Base-by-base conservation (phyloP, 2,888 invertebrate species). In the Drosophila quinaria region DNA sequence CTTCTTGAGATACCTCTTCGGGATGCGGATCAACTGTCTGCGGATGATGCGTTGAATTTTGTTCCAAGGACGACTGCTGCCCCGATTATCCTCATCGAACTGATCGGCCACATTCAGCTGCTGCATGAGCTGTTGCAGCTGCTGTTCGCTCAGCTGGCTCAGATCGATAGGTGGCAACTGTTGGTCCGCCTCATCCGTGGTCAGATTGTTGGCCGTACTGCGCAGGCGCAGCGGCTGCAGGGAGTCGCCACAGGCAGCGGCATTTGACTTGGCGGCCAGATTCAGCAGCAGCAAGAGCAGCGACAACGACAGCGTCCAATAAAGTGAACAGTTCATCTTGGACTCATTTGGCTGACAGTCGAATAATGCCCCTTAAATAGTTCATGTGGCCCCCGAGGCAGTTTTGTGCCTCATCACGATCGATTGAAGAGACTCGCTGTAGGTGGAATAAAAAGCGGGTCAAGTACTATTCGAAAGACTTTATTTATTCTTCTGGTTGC, bases 11-110 rank as follows among this genome's bases (percentile, higher is more conserved):
- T 89, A 89, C 1, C 85, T 70, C 19, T 74, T 81, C 31, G 89
- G 87, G n/a, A 84, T 63, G 35, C 81, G 78, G 10, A 87, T 65
- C 60, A 89, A 25, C 39, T 89, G 90, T 1, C 90, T 78, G 0
- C 73, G 69, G 1, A 89, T 72, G 29, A 90, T 79, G 15, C 89
- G 81, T 47, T 87, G 83, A 17, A 90, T 65, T 47, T 66, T 75
- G 29, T 76, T 81, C 90, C 90, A 89, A 11, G 87, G 89, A 0
- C 87, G 77, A 35, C 76, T 77, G 55, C 66, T 75, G 15, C 85
- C 87, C 0, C 89, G 74, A 60, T 75, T 41, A 17, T 82, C 81
- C 9, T 81, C 76, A 0, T 65, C 74, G 6, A 41, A 19, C n/a
- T 31, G 56, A 17, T 56, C 10, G 5, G 54, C 41, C 1, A 17